Evolutionary conservation across 2,113 vertebrate genomes (phyloP).

Genomic region (Stegostoma tigrinum): DNA sequence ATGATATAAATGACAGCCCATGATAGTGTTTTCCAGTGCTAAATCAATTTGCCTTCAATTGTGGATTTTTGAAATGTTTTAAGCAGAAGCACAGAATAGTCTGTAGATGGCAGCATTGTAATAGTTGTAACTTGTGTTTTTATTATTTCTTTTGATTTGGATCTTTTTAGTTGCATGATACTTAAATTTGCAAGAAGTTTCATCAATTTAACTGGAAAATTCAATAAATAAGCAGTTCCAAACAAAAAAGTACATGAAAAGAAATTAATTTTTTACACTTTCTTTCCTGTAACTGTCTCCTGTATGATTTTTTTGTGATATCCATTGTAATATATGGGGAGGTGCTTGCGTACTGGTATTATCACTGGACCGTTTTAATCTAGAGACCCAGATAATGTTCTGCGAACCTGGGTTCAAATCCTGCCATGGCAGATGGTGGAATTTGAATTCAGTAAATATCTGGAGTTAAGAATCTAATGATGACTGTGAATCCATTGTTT

Average conservation of each 20-base stretch:
- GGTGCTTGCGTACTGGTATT: no score
- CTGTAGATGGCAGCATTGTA: constrained; percentile 13
- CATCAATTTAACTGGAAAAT: neutral
- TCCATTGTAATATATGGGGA: neutral
- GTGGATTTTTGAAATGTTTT: neutral
- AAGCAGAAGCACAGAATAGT: neutral
- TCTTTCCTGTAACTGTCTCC: neutral
- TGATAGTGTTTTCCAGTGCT: neutral
- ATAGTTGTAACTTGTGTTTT: neutral
- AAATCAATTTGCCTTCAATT: neutral
- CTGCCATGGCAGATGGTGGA: no score
- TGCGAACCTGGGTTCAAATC: no score
- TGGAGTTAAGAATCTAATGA: no score
- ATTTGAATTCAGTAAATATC: no score
- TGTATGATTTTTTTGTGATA: neutral
- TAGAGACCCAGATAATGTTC: no score
- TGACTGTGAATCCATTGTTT: no score
- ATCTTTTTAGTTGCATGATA: neutral
- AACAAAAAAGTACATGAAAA: neutral
- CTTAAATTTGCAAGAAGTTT: neutral
- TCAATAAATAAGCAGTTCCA: neutral
- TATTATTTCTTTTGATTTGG: neutral
- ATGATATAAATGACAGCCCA: neutral
- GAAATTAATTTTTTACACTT: neutral
- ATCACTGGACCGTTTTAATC: no score